Conservation (phyloP, 2,888 invertebrate genomes). For the Synanthedon myopaeformis region DNA sequence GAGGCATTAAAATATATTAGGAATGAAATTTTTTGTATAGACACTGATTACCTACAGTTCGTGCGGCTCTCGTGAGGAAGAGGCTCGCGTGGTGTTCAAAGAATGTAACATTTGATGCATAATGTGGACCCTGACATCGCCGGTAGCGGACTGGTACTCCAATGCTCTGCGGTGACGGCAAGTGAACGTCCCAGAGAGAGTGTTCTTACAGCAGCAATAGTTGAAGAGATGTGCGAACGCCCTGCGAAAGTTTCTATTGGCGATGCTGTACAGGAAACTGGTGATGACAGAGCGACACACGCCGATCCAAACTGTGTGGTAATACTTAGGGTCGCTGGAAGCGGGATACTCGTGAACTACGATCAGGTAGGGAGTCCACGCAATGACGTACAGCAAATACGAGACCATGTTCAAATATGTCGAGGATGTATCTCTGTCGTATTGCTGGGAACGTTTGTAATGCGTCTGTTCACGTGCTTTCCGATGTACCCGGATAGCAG, state of each 20-base stretch:
- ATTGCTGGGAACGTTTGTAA: conserved; percentile 73
- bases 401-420: conserved; percentile 75
- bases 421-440: conserved; percentile 73
- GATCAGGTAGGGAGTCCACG: conserved; percentile 78
- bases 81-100: conserved; percentile 55
- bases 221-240: conserved; percentile 81
- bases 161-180: conserved; percentile 63
- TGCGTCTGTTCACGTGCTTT: conserved; percentile 60
- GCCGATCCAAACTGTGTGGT: conserved; percentile 77
- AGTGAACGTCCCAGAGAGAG: conserved; percentile 72
- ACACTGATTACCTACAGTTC: conserved; percentile 16
- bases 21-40: not conserved
- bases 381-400: conserved; percentile 71
- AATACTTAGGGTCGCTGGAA: conserved; percentile 67
- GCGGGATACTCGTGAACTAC: conserved; percentile 64
- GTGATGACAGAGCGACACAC: conserved; percentile 77
- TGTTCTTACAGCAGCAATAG: conserved; percentile 83
- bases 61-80: conserved; percentile 18
- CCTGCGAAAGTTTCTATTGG: conserved; percentile 77
- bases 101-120: conserved; percentile 46
- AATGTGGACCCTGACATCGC: conserved; percentile 80
- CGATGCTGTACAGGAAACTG: conserved; percentile 70
- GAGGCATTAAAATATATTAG: too few species aligned
- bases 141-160: conserved; percentile 51
- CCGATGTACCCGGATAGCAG: conserved; percentile 59